Percentiles rank a stretch among this genome's conserved stretches.
Conservation (phyloP, 2,888 invertebrate genomes). For the Drosophila eohydei region DNA sequence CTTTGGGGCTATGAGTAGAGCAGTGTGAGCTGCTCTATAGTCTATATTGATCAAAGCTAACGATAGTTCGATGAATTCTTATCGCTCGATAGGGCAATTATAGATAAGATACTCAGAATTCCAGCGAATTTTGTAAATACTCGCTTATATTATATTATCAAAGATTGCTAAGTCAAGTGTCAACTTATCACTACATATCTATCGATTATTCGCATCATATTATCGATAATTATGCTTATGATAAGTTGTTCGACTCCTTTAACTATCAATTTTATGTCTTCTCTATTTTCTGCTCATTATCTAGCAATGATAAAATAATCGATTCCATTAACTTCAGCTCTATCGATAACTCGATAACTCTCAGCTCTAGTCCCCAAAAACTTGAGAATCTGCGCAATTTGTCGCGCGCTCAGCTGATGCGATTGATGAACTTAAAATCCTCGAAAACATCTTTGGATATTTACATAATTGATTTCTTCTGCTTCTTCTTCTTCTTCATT, state of each 20-base stretch:
- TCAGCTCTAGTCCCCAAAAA: background rate
- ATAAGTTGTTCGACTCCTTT: background rate
- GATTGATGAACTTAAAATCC: conserved; percentile 39
- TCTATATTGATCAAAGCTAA: too few species aligned
- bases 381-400: conserved; percentile 31
- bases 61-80: too few species aligned
- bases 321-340: background rate
- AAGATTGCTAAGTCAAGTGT: too few species aligned
- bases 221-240: background rate
- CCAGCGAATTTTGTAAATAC: too few species aligned
- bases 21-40: too few species aligned
- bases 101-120: too few species aligned
- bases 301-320: background rate
- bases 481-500: background rate
- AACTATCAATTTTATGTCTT: background rate
- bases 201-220: too few species aligned
- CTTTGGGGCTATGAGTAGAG: too few species aligned
- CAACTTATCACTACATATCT: too few species aligned
- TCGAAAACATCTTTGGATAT: conserved; percentile 38
- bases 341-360: background rate
- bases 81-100: too few species aligned
- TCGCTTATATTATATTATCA: too few species aligned
- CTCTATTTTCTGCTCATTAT: too few species aligned
- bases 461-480: conserved; percentile 72
- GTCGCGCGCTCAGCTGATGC: conserved; percentile 12